These are phyloP conservation scores for Tachypleus tridentatus DNA, from an alignment of 1,140 invertebrate genomes.

Conservation along the genomic window DNA sequence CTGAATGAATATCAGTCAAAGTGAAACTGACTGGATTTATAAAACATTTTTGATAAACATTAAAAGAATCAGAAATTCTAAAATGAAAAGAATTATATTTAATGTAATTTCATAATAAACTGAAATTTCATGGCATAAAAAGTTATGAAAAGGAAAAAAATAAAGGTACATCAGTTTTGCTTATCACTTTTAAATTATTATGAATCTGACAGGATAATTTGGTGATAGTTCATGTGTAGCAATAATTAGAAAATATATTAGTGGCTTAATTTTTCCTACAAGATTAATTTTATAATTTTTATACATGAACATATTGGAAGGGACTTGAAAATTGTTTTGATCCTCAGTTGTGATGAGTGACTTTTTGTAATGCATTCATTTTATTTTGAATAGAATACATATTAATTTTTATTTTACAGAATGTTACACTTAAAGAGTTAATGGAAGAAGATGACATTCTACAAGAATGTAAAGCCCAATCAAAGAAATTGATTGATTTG, in stretches of 20 bases:
- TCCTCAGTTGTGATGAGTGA: not conserved
- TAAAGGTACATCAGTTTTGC: too few species aligned
- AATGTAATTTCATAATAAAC: too few species aligned
- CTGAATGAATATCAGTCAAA: too few species aligned
- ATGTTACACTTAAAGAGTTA: slow-evolving; percentile 76
- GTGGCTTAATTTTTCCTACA: not conserved
- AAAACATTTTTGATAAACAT: too few species aligned
- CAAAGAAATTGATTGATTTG: slow-evolving; percentile 83
- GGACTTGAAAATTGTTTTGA: slow-evolving; percentile 5
- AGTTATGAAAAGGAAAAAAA: too few species aligned
- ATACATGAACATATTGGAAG: slow-evolving; percentile 4
- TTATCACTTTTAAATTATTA: too few species aligned
- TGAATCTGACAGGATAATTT: too few species aligned
- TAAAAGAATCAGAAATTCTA: too few species aligned
- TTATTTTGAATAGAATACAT: slow-evolving; percentile 13
- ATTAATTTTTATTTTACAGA: slow-evolving; percentile 44
- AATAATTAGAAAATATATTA: not conserved
- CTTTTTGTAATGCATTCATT: slow-evolving; percentile 7
- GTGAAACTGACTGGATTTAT: too few species aligned
- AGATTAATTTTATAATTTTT: slow-evolving; percentile 1
- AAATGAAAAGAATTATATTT: too few species aligned
- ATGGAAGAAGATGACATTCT: slow-evolving; percentile 90
- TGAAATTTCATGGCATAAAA: too few species aligned
- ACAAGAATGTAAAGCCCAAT: slow-evolving; percentile 87
- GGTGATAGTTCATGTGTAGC: not conserved